Evolutionary conservation across 1,140 invertebrate genomes (phyloP), one percentile per base, ranked within the genome.

Genomic region (Drosophila chauvacae): DNA sequence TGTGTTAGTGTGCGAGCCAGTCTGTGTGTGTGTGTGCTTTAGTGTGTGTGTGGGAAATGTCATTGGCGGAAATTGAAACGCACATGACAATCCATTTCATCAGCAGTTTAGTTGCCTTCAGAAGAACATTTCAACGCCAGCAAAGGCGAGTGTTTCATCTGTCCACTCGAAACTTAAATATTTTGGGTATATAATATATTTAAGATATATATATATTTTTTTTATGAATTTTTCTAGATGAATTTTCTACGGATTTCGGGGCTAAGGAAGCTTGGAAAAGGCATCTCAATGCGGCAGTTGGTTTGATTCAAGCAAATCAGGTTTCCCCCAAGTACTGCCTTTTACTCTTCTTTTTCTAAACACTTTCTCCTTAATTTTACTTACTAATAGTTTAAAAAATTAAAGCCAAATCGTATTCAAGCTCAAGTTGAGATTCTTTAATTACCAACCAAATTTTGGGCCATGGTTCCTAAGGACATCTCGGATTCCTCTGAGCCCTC

Each of bases 41-140:
- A 51, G 28, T 47, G 45, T 48, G 55, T 59, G 64, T 78, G 65
- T 71, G 53, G 56, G 81, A 41, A 90, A 79, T 84, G 79, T 85
- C 88, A 91, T 84, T 91, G 85, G 82, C 85, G 90, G 90, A 91
- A 91, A 91, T 91, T 91, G 90, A 91, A 91, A 91, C 80, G 85
- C 85, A 91, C 90, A 91, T 91, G 90, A 91, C 90, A 91, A 91
- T 90, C 82, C 90, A 91, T 91, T 91, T 91, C 90, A 91, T 91
- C 90, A 91, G 90, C 90, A 91, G 79, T 91, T 91, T 91, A 90
- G 85, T 85, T 81, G 85, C 85, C 88, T 81, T 90, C 72, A 63
- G 60, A 88, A 60, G 60, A 88, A 73, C 87, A 81, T 79, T 88
- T 88, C 74, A 51, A 61, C 28, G 51, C 4, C 33, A 55, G 11